Conservation (phyloP, 2,113 vertebrate genomes). For the Apus apus region DNA sequence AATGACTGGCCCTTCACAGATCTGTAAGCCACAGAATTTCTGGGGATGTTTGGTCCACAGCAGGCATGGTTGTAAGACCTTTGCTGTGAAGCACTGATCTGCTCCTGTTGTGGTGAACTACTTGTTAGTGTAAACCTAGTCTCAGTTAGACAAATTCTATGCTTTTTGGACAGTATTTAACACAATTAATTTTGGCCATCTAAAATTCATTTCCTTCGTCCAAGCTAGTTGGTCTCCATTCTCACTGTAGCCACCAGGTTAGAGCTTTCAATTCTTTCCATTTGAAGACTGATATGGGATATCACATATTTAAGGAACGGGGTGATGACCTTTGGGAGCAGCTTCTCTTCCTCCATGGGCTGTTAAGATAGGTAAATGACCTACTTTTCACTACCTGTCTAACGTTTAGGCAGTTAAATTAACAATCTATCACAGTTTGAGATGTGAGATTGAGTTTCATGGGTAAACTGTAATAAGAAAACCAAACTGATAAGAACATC, state of each 20-base stretch:
- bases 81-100: not conserved
- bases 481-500: not conserved
- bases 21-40: not conserved
- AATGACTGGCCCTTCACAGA: not conserved
- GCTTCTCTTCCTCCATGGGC: not conserved
- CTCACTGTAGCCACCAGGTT: not conserved
- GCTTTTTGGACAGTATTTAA: not conserved
- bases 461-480: not conserved
- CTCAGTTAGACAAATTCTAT: not conserved
- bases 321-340: not conserved
- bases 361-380: not conserved
- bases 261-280: not conserved
- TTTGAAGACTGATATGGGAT: not conserved
- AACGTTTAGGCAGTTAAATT: not conserved
- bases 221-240: not conserved
- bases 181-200: not conserved
- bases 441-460: not conserved
- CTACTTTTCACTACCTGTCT: not conserved
- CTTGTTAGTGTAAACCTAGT: not conserved
- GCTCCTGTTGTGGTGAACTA: not conserved
- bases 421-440: not conserved
- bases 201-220: not conserved
- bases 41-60: not conserved
- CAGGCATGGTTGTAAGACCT: not conserved
- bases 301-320: not conserved